Percentiles rank a stretch among this genome's conserved stretches.
phyloP scores from a whole-genome alignment of 2,797 vertebrate species.

The Thalassophryne amazonica region DNA sequence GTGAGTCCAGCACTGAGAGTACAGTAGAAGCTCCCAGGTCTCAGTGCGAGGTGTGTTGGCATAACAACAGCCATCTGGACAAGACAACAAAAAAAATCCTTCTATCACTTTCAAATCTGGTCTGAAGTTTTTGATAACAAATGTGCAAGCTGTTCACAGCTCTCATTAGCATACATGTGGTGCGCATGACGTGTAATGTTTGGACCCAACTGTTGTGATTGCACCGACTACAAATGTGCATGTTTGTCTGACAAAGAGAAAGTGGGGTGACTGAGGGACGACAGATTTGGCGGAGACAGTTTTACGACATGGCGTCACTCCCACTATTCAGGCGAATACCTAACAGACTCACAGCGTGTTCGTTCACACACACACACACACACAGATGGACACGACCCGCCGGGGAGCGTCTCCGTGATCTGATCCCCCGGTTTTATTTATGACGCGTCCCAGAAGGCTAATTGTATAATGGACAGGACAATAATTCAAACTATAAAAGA shows the following conservation, averaged over 20 bases:
- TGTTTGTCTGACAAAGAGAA: conserved; percentile 16
- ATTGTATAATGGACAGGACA: conserved; percentile 80
- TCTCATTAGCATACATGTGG: conserved; percentile 46
- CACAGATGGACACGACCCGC: conserved; percentile 9
- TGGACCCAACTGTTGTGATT: conserved; percentile 28
- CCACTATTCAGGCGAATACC: conserved; percentile 29
- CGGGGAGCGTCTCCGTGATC: conserved; percentile 48
- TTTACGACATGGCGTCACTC: conserved; percentile 38
- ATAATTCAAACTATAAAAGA: conserved; percentile 71
- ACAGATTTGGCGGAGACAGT: conserved; percentile 42
- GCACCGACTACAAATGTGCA: conserved; percentile 13
- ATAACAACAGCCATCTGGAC: conserved; percentile 62
- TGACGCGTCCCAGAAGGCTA: conserved; percentile 72
- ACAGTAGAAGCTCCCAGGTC: conserved; percentile 16
- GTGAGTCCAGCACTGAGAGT: not conserved
- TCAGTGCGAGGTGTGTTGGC: conserved; percentile 42
- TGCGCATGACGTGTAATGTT: conserved; percentile 44
- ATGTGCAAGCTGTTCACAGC: conserved; percentile 61
- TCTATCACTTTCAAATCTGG: conserved; percentile 48
- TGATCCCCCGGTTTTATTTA: conserved; percentile 70
- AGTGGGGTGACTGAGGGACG: conserved; percentile 8
- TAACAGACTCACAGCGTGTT: conserved; percentile 38
- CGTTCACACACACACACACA: conserved; percentile 1
- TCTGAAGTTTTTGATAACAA: conserved; percentile 54
- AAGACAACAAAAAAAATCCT: conserved; percentile 32